Evolutionary conservation across 2,888 invertebrate genomes (phyloP).

Genomic region (Cordilura impudica): DNA sequence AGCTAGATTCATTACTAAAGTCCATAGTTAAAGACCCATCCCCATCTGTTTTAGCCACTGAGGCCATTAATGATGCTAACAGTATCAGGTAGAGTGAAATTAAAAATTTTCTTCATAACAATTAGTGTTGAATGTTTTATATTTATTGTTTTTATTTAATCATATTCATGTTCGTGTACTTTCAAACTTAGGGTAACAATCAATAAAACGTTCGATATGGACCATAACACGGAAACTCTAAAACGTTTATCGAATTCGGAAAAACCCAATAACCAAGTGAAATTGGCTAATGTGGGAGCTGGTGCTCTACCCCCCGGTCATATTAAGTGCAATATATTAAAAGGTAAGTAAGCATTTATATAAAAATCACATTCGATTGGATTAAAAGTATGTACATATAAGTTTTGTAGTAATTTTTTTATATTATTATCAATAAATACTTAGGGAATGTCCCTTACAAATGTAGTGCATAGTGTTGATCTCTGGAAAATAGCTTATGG

Average conservation of each 20-base stretch:
- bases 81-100: conserved; percentile 78
- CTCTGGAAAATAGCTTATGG: no score
- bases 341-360: no score
- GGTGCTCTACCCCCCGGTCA: conserved; percentile 88
- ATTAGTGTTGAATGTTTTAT: not conserved
- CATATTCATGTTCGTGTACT: conserved; percentile 2
- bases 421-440: no score
- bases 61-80: conserved; percentile 81
- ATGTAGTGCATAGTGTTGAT: no score
- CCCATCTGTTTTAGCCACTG: conserved; percentile 80
- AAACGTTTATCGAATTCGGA: conserved; percentile 82
- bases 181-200: conserved; percentile 77
- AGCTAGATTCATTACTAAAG: conserved; percentile 87
- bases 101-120: conserved; percentile 13
- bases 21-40: conserved; percentile 85
- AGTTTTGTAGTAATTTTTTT: not conserved
- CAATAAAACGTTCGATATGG: conserved; percentile 78
- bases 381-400: not conserved
- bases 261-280: conserved; percentile 85
- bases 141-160: conserved; percentile 17
- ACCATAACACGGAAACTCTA: conserved; percentile 83
- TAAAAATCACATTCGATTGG: no score
- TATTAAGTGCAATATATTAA: conserved; percentile 95
- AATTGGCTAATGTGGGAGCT: conserved; percentile 82
- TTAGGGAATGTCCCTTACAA: no score